Evolutionary conservation across 1,140 invertebrate species (phyloP).

Genomic region (Pseudoatta argentina): DNA sequence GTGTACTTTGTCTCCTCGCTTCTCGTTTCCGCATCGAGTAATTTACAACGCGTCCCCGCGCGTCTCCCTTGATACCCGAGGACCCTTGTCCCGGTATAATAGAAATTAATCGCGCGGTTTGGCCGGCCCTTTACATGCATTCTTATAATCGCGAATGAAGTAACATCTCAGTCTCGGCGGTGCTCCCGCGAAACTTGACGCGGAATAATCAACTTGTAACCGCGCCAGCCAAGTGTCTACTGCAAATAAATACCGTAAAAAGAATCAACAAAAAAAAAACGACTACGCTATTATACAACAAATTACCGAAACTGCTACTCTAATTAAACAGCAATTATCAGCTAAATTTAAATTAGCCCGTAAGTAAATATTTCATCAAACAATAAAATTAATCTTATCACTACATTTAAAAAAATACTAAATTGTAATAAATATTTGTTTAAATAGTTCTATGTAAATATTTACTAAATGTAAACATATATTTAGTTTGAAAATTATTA

Average conservation of each 20-base stretch:
- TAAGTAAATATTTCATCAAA: not conserved
- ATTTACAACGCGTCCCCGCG: conserved; percentile 32
- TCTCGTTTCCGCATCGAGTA: conserved; percentile 52
- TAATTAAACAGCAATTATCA: not conserved
- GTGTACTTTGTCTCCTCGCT: conserved; percentile 43
- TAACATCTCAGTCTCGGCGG: conserved; percentile 13
- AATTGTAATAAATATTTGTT: no score
- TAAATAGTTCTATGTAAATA: no score
- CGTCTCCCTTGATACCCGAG: not conserved
- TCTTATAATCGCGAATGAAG: conserved; percentile 47
- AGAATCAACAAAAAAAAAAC: not conserved
- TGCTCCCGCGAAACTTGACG: conserved; percentile 28
- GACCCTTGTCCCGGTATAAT: conserved; percentile 47
- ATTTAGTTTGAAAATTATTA: no score
- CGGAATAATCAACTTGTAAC: conserved; percentile 16
- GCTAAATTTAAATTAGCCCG: not conserved
- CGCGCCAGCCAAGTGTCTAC: conserved; percentile 2
- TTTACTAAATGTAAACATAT: no score
- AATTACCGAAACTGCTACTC: not conserved
- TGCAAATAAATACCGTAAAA: not conserved
- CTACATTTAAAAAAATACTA: no score
- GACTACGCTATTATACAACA: not conserved
- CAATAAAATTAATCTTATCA: not conserved
- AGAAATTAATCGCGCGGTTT: conserved; percentile 73
- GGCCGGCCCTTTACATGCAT: conserved; percentile 44